These are phyloP conservation scores for Clanis bilineata DNA, from an alignment of 2,888 invertebrate species.

Conservation along the genomic window DNA sequence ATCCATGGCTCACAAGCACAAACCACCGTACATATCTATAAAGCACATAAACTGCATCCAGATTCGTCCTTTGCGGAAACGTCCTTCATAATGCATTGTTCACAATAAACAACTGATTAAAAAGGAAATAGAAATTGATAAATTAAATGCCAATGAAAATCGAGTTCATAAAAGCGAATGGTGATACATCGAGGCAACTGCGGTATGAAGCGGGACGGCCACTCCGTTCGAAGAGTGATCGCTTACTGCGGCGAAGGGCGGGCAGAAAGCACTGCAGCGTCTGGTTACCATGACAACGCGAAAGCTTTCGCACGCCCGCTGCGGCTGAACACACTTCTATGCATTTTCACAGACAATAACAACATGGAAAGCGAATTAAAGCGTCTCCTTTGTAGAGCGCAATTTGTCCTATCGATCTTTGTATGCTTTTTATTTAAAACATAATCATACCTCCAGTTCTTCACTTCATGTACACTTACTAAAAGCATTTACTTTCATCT, in stretches of 20 bases:
- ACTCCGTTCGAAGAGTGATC: conserved; percentile 43
- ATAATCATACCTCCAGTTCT: too few relatives aligned
- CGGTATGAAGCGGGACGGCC: conserved; percentile 35
- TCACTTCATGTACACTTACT: too few relatives aligned
- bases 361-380: conserved; percentile 39
- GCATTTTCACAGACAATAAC: conserved; percentile 48
- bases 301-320: conserved; percentile 51
- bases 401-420: background rate
- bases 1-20: conserved; percentile 69
- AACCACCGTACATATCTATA: conserved; percentile 53
- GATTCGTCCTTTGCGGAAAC: conserved; percentile 18
- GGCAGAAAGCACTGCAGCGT: conserved; percentile 74
- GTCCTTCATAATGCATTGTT: conserved; percentile 13
- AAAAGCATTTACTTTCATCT: too few relatives aligned
- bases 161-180: background rate
- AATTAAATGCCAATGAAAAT: conserved; percentile 26
- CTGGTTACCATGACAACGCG: conserved; percentile 67
- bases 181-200: conserved; percentile 7
- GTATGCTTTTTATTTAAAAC: background rate
- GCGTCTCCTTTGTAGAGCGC: conserved; percentile 10
- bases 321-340: conserved; percentile 45
- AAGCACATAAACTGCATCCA: conserved; percentile 75
- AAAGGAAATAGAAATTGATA: conserved; percentile 15
- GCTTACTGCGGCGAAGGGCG: conserved; percentile 75
- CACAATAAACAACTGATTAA: conserved; percentile 17